Evolutionary conservation across 2,888 invertebrate genomes (phyloP).

Genomic region (Beris morrisii): DNA sequence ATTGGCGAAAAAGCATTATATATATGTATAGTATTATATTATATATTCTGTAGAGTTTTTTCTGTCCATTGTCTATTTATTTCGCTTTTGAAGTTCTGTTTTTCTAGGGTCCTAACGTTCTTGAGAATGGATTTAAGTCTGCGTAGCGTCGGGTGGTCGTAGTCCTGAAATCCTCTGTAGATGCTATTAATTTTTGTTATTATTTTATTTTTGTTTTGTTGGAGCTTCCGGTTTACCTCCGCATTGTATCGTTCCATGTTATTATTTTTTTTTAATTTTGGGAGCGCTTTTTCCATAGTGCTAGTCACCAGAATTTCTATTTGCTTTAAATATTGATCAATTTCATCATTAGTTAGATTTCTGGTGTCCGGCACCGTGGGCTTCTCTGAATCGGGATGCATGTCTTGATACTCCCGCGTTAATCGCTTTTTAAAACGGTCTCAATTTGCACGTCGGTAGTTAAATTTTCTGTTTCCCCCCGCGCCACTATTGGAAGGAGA

Average conservation of each 20-base stretch:
- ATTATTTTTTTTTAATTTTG: neutral
- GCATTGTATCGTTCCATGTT: neutral
- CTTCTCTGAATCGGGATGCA: neutral
- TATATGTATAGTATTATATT: no score
- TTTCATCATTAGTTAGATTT: neutral
- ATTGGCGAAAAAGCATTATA: no score
- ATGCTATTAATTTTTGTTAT: neutral
- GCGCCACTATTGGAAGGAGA: no score
- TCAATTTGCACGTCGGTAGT: neutral
- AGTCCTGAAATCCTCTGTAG: neutral
- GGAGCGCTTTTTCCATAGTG: neutral
- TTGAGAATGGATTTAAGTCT: no score
- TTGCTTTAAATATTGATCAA: neutral
- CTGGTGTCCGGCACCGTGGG: neutral
- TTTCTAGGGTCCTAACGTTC: no score
- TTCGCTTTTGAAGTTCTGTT: no score
- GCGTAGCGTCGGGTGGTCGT: no score
- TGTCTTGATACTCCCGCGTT: neutral
- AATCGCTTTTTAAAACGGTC: neutral
- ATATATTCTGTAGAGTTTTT: no score
- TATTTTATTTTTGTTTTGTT: neutral
- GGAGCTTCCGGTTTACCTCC: neutral
- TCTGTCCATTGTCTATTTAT: no score
- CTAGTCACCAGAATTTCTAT: neutral
- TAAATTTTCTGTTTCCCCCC: neutral